Conservation (phyloP, 2,888 invertebrate genomes). For the Nowickia ferox region DNA sequence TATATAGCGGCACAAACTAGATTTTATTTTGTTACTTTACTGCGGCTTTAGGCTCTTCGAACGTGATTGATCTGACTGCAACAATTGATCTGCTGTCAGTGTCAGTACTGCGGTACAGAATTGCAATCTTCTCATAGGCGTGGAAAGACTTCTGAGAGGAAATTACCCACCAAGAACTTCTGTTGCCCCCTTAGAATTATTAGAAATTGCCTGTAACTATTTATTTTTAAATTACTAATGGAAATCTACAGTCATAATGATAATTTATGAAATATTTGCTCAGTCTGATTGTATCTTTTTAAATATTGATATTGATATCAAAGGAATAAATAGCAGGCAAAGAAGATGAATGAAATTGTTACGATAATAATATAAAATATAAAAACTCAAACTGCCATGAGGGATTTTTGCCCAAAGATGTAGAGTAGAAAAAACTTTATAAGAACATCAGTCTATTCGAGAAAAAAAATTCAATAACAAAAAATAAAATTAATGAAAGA, state of each 20-base stretch:
- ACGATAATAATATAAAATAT: constrained; percentile 21
- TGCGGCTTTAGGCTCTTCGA: too few species aligned
- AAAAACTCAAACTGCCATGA: constrained; percentile 25
- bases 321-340: background rate
- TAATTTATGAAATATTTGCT: background rate
- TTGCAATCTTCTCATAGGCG: too few species aligned
- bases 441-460: constrained; percentile 1
- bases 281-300: background rate
- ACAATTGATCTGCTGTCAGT: too few species aligned
- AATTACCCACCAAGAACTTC: too few species aligned
- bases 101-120: too few species aligned
- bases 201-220: too few species aligned
- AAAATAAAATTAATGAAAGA: constrained; percentile 1
- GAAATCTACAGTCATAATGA: background rate
- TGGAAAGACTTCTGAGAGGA: too few species aligned
- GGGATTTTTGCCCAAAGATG: constrained; percentile 42
- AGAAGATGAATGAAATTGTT: constrained; percentile 28
- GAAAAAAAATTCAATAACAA: background rate
- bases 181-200: too few species aligned
- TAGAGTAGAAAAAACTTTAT: constrained; percentile 3
- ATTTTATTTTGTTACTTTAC: too few species aligned
- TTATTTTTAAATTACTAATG: too few species aligned
- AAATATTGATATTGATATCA: constrained; percentile 26
- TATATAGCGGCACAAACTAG: too few species aligned
- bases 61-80: too few species aligned